phyloP scores from a whole-genome alignment of 2,888 invertebrate species.

The Pterostichus niger region DNA sequence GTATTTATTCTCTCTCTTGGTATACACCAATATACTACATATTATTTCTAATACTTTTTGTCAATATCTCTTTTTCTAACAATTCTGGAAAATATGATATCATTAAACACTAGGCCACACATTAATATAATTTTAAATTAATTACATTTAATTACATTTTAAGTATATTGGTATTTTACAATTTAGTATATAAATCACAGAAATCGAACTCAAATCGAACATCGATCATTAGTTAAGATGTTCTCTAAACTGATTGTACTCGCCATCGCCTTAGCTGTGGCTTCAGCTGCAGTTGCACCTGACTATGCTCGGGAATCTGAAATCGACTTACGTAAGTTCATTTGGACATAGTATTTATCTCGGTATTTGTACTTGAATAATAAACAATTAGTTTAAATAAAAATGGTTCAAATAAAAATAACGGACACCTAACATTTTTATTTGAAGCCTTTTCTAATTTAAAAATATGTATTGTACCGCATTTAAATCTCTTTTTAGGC shows the following conservation, averaged over 20 bases:
- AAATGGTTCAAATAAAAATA: too few species aligned
- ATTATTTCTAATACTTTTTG: too few species aligned
- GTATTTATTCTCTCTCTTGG: too few species aligned
- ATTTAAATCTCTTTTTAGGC: not conserved
- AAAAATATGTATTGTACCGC: too few species aligned
- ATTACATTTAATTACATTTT: constrained; percentile 28
- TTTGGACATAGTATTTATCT: not conserved
- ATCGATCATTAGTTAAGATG: constrained; percentile 1
- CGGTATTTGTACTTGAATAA: too few species aligned
- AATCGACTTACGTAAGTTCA: constrained; percentile 17
- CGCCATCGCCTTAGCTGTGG: not conserved
- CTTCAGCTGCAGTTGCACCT: constrained; percentile 8
- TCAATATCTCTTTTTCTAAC: too few species aligned
- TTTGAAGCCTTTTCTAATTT: not conserved
- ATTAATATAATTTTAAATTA: too few species aligned
- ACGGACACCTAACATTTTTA: not conserved
- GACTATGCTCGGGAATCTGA: constrained; percentile 1
- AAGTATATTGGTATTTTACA: not conserved
- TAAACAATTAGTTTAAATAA: too few species aligned
- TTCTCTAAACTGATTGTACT: not conserved
- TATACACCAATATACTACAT: too few species aligned
- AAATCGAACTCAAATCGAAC: not conserved
- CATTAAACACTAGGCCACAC: too few species aligned
- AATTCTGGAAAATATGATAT: too few species aligned
- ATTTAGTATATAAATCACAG: constrained; percentile 12